phyloP scores from a whole-genome alignment of 2,888 invertebrate genomes.

The Netelia fuscicornis region DNA sequence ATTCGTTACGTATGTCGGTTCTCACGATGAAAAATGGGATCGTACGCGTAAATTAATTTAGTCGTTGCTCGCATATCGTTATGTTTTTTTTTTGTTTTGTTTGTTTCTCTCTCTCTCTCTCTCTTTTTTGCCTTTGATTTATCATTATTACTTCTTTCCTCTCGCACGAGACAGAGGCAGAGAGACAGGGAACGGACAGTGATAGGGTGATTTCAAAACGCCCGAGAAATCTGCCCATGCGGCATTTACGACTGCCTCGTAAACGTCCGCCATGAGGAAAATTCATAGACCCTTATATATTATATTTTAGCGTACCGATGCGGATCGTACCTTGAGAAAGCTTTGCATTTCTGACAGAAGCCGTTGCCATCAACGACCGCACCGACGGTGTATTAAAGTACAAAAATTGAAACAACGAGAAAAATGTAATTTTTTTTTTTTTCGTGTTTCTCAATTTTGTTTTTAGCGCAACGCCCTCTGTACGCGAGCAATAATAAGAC shows the following conservation, averaged over 20 bases:
- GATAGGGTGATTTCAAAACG: constrained; percentile 35
- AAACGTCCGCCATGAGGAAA: constrained; percentile 77
- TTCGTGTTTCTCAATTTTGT: constrained; percentile 11
- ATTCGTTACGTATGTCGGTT: no score
- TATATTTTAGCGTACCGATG: constrained; percentile 54
- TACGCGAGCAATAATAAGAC: constrained; percentile 24
- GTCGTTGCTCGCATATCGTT: neutral
- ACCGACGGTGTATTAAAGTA: neutral
- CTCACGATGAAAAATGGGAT: no score
- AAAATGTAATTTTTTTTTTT: neutral
- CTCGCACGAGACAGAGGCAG: neutral
- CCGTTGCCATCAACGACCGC: constrained; percentile 37
- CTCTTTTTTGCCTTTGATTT: neutral
- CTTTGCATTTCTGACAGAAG: constrained; percentile 43
- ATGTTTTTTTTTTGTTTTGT: neutral
- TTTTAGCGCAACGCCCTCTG: constrained; percentile 1
- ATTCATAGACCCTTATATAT: constrained; percentile 78
- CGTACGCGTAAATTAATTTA: neutral
- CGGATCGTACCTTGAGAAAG: constrained; percentile 18
- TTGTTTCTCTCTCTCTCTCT: constrained; percentile 12
- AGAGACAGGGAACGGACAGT: constrained; percentile 1
- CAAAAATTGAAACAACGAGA: neutral
- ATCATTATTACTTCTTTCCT: constrained; percentile 10
- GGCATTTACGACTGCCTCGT: constrained; percentile 80
- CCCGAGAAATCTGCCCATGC: constrained; percentile 56